A percentile compares a stretch with the other conserved stretches of the same genome.
These are phyloP conservation scores for Augiades crinisus DNA, from an alignment of 2,888 invertebrate species.

Conservation along the genomic window DNA sequence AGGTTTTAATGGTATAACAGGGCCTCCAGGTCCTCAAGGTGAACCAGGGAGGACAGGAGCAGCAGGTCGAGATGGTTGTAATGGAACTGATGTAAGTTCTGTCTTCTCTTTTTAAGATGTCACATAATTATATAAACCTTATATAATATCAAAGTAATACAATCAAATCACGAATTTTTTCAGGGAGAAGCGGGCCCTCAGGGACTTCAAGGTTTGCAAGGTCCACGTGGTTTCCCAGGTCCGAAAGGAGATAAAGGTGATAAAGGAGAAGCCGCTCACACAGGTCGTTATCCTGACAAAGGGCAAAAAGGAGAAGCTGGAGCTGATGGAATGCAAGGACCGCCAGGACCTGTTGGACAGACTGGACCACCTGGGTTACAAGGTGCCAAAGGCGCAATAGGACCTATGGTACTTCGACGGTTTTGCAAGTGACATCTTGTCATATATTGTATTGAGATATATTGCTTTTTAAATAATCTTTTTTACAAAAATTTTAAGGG, in stretches of 20 bases:
- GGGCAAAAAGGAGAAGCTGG: constrained; percentile 95
- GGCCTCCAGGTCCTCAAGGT: constrained; percentile 84
- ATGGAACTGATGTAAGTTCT: constrained; percentile 95
- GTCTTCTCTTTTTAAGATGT: not conserved
- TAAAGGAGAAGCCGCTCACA: constrained; percentile 90
- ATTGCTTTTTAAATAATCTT: no score
- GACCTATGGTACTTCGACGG: constrained; percentile 74
- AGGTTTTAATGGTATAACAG: constrained; percentile 85
- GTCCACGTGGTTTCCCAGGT: constrained; percentile 89
- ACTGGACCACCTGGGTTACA: constrained; percentile 80
- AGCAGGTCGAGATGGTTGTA: constrained; percentile 96
- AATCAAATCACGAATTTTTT: constrained; percentile 20
- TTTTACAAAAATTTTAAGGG: no score
- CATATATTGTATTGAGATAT: not conserved
- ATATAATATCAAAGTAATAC: not conserved
- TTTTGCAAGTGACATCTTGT: not conserved
- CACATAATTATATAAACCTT: not conserved
- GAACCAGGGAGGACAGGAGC: constrained; percentile 87
- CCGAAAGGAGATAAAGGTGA: constrained; percentile 85
- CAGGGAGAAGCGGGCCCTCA: constrained; percentile 88
- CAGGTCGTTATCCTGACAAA: constrained; percentile 83
- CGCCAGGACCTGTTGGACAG: constrained; percentile 83
- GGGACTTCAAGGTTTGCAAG: constrained; percentile 86
- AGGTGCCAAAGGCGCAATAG: constrained; percentile 84
- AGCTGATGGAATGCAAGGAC: constrained; percentile 86